Percentiles rank a stretch among this genome's conserved stretches.
These are phyloP conservation scores for Calosoma granatense DNA, from an alignment of 1,140 invertebrate genomes.

Conservation along the genomic window DNA sequence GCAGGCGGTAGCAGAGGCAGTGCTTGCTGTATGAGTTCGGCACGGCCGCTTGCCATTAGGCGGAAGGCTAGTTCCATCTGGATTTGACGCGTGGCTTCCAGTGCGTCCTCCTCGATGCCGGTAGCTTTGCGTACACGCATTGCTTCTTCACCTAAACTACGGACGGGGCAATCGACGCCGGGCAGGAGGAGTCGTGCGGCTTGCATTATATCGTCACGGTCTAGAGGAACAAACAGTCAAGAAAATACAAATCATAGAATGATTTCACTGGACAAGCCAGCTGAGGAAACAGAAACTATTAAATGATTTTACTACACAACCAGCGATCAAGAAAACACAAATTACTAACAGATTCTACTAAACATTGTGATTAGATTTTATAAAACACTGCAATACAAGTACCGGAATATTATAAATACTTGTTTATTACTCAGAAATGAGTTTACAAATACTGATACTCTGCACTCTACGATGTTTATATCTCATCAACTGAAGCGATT, in stretches of 20 bases:
- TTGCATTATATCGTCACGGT: slow-evolving; percentile 81
- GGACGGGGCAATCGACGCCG: slow-evolving; percentile 77
- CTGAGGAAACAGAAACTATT: too few relatives aligned
- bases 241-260: background rate
- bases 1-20: slow-evolving; percentile 59
- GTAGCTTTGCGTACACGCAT: slow-evolving; percentile 30
- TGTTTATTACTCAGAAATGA: too few relatives aligned
- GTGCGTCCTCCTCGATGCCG: slow-evolving; percentile 29
- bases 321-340: too few relatives aligned
- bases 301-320: too few relatives aligned
- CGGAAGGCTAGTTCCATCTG: slow-evolving; percentile 67
- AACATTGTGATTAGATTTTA: too few relatives aligned
- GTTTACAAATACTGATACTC: too few relatives aligned
- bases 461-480: too few relatives aligned
- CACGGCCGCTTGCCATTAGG: slow-evolving; percentile 61
- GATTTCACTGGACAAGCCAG: too few relatives aligned
- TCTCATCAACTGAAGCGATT: too few relatives aligned
- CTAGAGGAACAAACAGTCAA: slow-evolving; percentile 40
- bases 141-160: slow-evolving; percentile 50
- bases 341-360: too few relatives aligned
- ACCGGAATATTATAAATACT: too few relatives aligned
- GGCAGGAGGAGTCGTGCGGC: slow-evolving; percentile 74
- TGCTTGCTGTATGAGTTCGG: slow-evolving; percentile 70
- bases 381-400: too few relatives aligned
- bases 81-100: slow-evolving; percentile 31